Conservation (phyloP, 2,797 vertebrate genomes). For the Paguma larvata region DNA sequence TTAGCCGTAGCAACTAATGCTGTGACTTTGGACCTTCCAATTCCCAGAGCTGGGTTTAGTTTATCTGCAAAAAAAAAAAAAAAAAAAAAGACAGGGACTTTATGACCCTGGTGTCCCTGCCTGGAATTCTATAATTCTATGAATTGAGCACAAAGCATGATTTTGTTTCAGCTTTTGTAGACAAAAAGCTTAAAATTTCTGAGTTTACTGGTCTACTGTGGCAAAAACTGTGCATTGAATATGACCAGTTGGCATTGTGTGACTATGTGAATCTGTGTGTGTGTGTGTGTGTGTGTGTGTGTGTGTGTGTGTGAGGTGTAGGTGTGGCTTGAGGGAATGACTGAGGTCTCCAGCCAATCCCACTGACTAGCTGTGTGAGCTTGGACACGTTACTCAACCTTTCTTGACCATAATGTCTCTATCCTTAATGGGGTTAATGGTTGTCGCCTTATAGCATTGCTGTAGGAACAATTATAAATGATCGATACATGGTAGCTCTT, state of each 20-base stretch:
- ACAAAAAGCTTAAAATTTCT: conserved; percentile 37
- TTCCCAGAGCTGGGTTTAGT: conserved; percentile 36
- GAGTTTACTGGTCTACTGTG: background rate
- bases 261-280: background rate
- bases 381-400: background rate
- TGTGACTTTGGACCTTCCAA: conserved; percentile 62
- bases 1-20: conserved; percentile 21
- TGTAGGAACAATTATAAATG: background rate
- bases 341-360: background rate
- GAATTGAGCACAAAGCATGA: conserved; percentile 53
- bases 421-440: background rate
- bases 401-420: background rate
- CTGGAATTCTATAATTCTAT: conserved; percentile 35
- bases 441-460: background rate
- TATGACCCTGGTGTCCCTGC: background rate
- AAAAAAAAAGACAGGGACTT: background rate
- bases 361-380: background rate
- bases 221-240: conserved; percentile 29
- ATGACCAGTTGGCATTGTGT: background rate
- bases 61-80: background rate
- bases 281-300: background rate
- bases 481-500: background rate
- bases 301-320: background rate
- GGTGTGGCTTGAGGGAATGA: background rate
- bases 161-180: conserved; percentile 52